Percentiles rank a stretch among this genome's conserved stretches.
These are phyloP conservation scores for Hydropotes inermis DNA, from an alignment of 2,113 vertebrate species.

Conservation along the genomic window DNA sequence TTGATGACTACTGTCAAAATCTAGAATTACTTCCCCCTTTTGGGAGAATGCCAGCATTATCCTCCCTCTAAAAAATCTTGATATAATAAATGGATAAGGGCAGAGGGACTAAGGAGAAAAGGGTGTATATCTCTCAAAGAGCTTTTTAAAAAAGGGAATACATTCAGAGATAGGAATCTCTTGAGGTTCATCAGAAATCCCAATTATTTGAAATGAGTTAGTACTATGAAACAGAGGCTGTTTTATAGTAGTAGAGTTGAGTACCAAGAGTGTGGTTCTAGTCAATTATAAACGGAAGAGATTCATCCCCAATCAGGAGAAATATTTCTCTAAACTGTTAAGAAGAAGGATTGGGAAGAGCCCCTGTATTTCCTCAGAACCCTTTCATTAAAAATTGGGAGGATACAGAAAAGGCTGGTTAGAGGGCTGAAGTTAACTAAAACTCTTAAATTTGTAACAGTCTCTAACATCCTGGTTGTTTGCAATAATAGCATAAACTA, in stretches of 20 bases:
- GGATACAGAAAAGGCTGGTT: not conserved
- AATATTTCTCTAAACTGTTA: not conserved
- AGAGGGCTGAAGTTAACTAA: not conserved
- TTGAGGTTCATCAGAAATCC: not conserved
- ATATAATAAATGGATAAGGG: not conserved
- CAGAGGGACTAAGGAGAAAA: not conserved
- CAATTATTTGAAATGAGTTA: not conserved
- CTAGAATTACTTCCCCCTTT: not conserved
- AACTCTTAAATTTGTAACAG: not conserved
- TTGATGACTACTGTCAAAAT: not conserved
- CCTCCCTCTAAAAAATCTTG: not conserved
- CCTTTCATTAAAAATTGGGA: not conserved
- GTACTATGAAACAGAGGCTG: not conserved
- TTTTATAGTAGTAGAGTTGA: not conserved
- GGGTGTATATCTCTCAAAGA: not conserved
- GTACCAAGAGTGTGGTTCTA: not conserved
- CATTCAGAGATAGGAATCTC: not conserved
- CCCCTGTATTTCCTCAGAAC: not conserved
- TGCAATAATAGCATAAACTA: not conserved
- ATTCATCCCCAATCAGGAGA: not conserved
- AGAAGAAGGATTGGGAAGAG: not conserved
- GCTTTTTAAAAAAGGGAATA: not conserved
- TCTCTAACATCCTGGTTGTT: not conserved
- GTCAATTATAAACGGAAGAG: not conserved
- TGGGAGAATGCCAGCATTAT: not conserved